Evolutionary conservation across 2,888 invertebrate species (phyloP), one percentile per base, ranked within the genome.

Genomic region (Bimastos eiseni): DNA sequence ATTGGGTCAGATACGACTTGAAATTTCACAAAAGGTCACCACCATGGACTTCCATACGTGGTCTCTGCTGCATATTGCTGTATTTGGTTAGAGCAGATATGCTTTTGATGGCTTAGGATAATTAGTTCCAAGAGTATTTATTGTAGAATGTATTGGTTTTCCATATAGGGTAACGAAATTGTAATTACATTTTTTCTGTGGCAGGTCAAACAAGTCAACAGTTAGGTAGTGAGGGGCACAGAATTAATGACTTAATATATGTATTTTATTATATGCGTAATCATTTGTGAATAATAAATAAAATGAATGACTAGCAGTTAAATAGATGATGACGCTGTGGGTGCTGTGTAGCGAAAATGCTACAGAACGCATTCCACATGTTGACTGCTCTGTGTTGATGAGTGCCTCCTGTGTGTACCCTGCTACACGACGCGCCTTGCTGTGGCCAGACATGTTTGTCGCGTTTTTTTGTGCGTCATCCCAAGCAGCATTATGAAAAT

Each of bases 91-190:
- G 70, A 70, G n/a, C 70, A n/a, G n/a, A 30, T n/a, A 70, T 30
- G 70, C 70, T 70, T 8, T 70, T n/a, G 70, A 70, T n/a, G 70
- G 70, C n/a, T 49, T 70, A 70, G 70, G 70, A 70, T 13, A n/a
- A 8, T 70, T 70, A n/a, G 70, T 70, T 70, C 30, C n/a, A n/a
- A 70, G 70, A 70, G 13, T 70, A 70, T 70, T 70, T 70, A 70
- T 70, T 70, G n/a, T 13, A 70, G 24, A 49, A 49, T 49, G 49
- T 24, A 70, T 8, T 30, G 70, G 30, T 70, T 70, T 70, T 70
- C 70, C 70, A n/a, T 30, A 70, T 70, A 70, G 70, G 86, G 36
- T 86, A 86, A 86, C 86, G 3, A 86, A 86, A 86, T 86, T 86
- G 86, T 86, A 86, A 86, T 86, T 86, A 86, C 34, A 36, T 86